These are phyloP conservation scores for Tyrannus savana DNA, from an alignment of 2,113 vertebrate species.

Conservation along the genomic window DNA sequence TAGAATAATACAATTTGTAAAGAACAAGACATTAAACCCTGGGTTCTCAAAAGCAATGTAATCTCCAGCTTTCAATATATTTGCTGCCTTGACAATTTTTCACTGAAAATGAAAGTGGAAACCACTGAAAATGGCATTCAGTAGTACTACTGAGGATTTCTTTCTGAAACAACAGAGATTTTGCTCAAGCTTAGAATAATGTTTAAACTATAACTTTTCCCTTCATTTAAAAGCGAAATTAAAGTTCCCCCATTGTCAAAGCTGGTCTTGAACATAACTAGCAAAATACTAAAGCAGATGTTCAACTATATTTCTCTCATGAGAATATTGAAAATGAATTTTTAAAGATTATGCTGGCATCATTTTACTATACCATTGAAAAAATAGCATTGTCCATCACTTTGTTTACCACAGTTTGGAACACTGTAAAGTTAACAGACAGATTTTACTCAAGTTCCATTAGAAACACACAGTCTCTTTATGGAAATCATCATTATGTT, in stretches of 20 bases:
- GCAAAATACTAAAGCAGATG: not conserved
- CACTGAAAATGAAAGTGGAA: conserved; percentile 9
- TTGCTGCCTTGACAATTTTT: not conserved
- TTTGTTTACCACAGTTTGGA: not conserved
- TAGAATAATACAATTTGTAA: not conserved
- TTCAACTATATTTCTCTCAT: not conserved
- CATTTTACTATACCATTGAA: not conserved
- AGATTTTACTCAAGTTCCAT: not conserved
- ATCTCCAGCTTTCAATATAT: conserved; percentile 19
- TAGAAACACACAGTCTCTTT: not conserved
- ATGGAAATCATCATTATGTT: not conserved
- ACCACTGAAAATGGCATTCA: not conserved
- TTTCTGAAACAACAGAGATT: not conserved
- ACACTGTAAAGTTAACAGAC: not conserved
- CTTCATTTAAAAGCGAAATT: not conserved
- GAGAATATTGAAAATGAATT: not conserved
- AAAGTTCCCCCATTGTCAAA: not conserved
- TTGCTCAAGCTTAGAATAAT: not conserved
- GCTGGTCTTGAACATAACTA: not conserved
- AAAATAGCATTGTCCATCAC: not conserved
- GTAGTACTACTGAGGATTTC: not conserved
- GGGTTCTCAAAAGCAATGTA: not conserved
- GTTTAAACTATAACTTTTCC: not conserved
- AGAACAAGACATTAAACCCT: not conserved
- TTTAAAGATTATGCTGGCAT: not conserved